phyloP scores from a whole-genome alignment of 2,888 invertebrate genomes.

The Ypsolopha scabrella region DNA sequence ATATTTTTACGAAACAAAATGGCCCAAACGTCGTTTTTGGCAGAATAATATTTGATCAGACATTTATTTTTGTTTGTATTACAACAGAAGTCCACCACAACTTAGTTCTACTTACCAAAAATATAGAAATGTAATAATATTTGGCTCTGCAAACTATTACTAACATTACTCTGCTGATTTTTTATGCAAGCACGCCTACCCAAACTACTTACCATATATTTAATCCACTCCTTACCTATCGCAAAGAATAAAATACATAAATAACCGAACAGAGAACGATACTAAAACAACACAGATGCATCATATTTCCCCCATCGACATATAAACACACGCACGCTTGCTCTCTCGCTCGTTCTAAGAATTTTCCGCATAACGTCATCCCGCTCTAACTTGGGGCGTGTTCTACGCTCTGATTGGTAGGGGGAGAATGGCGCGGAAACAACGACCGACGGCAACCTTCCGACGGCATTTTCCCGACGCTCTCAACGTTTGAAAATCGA shows the following conservation, averaged over 20 bases:
- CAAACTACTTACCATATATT: conserved; percentile 17
- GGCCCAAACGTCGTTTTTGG: too few species aligned
- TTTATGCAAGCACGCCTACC: too few species aligned
- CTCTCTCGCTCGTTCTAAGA: conserved; percentile 24
- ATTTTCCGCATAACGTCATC: conserved; percentile 35
- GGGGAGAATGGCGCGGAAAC: conserved; percentile 42
- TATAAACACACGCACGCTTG: conserved; percentile 49
- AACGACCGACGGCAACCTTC: conserved; percentile 39
- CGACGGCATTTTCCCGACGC: conserved; percentile 66
- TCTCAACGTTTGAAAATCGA: conserved; percentile 42
- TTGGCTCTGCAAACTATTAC: too few species aligned
- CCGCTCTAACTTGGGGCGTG: conserved; percentile 44
- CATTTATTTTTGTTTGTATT: too few species aligned
- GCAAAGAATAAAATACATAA: conserved; percentile 41
- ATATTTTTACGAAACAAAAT: too few species aligned
- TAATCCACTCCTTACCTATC: conserved; percentile 45
- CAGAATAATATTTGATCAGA: too few species aligned
- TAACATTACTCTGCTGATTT: too few species aligned
- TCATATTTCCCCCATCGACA: conserved; percentile 56
- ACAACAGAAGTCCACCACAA: too few species aligned
- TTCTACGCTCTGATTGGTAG: conserved; percentile 51
- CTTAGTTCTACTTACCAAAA: too few species aligned
- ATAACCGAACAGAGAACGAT: conserved; percentile 61
- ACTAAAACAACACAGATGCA: conserved; percentile 65
- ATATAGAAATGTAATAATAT: too few species aligned